Base-by-base conservation (phyloP, 1,140 invertebrate species). In the Drosophila prosaltans region DNA sequence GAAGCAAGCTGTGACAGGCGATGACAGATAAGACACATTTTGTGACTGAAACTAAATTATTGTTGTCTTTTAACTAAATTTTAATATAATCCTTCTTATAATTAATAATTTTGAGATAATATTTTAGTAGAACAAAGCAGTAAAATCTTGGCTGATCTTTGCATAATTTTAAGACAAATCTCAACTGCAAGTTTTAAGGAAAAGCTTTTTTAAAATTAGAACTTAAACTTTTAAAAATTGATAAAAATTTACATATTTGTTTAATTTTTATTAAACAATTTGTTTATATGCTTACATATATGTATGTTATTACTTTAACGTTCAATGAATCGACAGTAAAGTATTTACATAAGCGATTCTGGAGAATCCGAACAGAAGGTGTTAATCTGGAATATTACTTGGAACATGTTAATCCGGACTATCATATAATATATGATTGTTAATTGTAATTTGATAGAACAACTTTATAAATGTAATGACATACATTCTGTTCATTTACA, bases 21-120 rank as follows among this genome's bases (percentile, higher is more conserved):
- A 80, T 89, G 80, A 65, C 84, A 89, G 84, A 80, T 89, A 89
- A 83, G 77, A 70, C 83, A 80, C 80, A 79, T 67, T 69, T 83
- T 79, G 72, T 72, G 65, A 28, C n/a, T 36, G 3, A 36, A 36
- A 36, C 32, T 36, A 36, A 36, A 36, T 6, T 16, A 0, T 16
- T 16, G 16, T 16, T 36, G 3, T 36, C 32, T 36, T 36, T 36
- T 36, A 36, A 36, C 1, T 1, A 6, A 7, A 7, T 36, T 6
- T 36, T 6, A 30, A 1, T 6, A 36, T 36, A 36, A 36, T 6
- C 32, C 6, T 7, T 36, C 6, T 6, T 36, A 36, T 36, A 7
- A 7, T 5, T 1, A 36, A 36, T 7, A 36, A 1, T 6, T 36
- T 36, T 6, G 3, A 36, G 32, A 36, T 1, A 36, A 36, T 30